Conservation (phyloP, 1,140 invertebrate species). For the Babylonia areolata region DNA sequence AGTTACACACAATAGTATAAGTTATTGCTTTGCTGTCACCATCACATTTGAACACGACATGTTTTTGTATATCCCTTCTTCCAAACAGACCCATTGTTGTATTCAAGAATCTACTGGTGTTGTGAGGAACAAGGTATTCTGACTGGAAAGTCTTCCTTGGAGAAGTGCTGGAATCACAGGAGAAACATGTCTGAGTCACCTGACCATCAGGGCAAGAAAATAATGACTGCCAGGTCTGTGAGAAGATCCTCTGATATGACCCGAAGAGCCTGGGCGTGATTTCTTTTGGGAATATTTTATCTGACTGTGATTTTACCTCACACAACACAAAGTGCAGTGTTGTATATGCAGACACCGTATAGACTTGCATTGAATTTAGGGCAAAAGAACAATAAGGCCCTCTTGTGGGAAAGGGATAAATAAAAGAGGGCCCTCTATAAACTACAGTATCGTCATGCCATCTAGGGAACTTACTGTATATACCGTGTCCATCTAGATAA, state of each 20-base stretch:
- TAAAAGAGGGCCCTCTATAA: background rate
- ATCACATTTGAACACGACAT: background rate
- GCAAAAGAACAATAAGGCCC: rapidly evolving
- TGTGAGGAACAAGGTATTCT: background rate
- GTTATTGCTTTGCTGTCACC: background rate
- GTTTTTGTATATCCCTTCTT: background rate
- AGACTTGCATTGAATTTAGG: no score
- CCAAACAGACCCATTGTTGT: background rate
- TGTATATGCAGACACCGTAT: no score
- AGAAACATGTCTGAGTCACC: background rate
- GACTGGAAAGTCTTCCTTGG: background rate
- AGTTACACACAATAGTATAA: background rate
- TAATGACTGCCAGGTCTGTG: background rate
- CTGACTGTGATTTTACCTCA: background rate
- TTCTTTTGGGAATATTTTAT: background rate
- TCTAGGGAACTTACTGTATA: background rate
- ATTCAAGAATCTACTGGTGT: background rate
- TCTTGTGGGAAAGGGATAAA: no score
- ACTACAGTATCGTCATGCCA: background rate
- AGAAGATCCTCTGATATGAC: background rate
- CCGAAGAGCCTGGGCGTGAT: background rate
- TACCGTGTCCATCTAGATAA: background rate
- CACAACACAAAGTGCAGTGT: background rate
- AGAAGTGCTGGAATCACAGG: background rate
- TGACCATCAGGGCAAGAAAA: background rate